Base-by-base conservation (phyloP, 2,888 invertebrate genomes). In the Parapristionchus giblindavisi region DNA sequence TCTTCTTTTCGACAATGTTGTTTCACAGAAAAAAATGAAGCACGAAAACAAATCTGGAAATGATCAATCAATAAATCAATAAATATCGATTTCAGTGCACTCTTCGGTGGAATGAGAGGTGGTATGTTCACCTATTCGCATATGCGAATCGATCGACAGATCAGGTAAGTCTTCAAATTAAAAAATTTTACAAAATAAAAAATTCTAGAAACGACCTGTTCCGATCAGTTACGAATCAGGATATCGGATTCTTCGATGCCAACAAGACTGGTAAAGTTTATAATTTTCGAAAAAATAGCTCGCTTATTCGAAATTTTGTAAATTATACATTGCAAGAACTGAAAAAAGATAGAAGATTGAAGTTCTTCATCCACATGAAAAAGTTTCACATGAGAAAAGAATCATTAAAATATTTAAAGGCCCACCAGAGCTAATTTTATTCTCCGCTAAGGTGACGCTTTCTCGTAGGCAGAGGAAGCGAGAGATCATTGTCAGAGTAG, bases 221-320 rank as follows among this genome's bases (percentile, higher is more conserved):
- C 83, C 75, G 81, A 8, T 84, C 89, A 24, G 79, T 89, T 21
- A 81, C 88, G 43, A 78, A 78, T 17, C 89, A 89, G 77, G 89
- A 89, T 77, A 88, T 89, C 24, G 89, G 88, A 24, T 89, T 89
- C 80, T 89, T 88, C 77, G 89, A 89, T 77, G 83, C 80, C 29
- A 88, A 87, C 60, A 88, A 87, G 75, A 89, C 89, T 29, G 89
- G 89, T 79, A 52, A 3, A 29, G 24, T 43, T 29, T 17, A 65
- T n/a, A n/a, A n/a, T n/a, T n/a, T n/a, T n/a, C n/a, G n/a, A n/a
- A n/a, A n/a, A n/a, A 24, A 65, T 14, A 65, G n/a, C 48, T 11
- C 11, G 21, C 11, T 48, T 48, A 21, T 48, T 48, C 11, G 48
- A 21, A 48, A 48, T 21, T 48, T 21, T 48, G 48, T 11, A 14